Evolutionary conservation across 2,113 vertebrate genomes (phyloP).

Genomic region (Tenebrosternarchus preto): DNA sequence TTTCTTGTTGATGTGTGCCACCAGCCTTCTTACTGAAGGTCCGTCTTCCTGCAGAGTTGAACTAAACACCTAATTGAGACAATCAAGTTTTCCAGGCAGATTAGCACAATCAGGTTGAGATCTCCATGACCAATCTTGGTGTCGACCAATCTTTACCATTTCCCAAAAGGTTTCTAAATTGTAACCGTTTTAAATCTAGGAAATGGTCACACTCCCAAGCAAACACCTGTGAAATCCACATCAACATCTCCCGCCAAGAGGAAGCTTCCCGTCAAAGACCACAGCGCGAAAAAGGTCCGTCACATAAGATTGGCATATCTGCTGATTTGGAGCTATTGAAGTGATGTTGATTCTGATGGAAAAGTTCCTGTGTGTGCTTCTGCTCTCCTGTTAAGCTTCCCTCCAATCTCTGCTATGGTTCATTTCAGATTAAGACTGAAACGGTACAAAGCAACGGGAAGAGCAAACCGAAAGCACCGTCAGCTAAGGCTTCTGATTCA

Average conservation of each 20-base stretch:
- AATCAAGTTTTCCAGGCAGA: too few species aligned
- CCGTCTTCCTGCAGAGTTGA: too few species aligned
- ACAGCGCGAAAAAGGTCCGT: slow-evolving; percentile 75
- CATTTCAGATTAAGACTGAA: slow-evolving; percentile 66
- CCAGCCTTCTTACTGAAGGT: too few species aligned
- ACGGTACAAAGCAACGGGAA: slow-evolving; percentile 69
- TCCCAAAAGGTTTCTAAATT: background rate
- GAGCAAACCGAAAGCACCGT: slow-evolving; percentile 49
- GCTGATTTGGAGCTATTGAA: background rate
- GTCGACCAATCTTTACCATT: background rate
- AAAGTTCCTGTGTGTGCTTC: background rate
- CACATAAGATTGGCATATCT: fast-evolving
- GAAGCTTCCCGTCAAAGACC: slow-evolving; percentile 63
- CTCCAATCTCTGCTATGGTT: slow-evolving; percentile 7
- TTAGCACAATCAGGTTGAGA: too few species aligned
- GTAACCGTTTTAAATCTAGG: slow-evolving; percentile 12
- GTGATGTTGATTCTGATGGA: background rate
- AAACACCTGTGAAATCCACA: slow-evolving; percentile 68
- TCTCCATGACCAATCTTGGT: background rate
- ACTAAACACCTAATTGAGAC: too few species aligned
- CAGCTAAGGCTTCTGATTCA: slow-evolving; percentile 54
- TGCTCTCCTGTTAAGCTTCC: background rate
- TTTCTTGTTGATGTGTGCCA: too few species aligned
- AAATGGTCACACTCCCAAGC: slow-evolving; percentile 55
- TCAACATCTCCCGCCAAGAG: slow-evolving; percentile 70